Percentiles rank a stretch among this genome's conserved stretches.
Evolutionary conservation across 2,113 vertebrate species (phyloP).

Genomic region (Passerina amoena): DNA sequence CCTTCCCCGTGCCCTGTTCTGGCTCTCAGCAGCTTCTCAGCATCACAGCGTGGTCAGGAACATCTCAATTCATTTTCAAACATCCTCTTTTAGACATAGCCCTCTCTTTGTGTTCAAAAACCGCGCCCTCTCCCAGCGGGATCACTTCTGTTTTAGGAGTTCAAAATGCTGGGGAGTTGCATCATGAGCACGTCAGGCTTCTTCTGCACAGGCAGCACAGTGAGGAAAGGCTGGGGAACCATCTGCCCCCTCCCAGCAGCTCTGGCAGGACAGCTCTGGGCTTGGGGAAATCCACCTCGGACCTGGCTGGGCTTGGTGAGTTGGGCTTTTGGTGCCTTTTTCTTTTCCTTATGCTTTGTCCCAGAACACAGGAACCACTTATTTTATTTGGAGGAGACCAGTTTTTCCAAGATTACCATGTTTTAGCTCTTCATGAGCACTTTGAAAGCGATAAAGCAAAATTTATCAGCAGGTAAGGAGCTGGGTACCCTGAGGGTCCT

Average conservation of each 20-base stretch:
- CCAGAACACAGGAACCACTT: not conserved
- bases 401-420: not conserved
- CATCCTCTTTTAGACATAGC: slow-evolving; percentile 2
- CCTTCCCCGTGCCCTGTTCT: not conserved
- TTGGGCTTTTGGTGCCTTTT: not conserved
- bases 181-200: not conserved
- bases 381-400: not conserved
- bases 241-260: not conserved
- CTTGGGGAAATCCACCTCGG: rapidly evolving
- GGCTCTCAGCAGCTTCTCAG: not conserved
- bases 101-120: not conserved
- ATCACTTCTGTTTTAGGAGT: slow-evolving; percentile 24
- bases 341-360: not conserved
- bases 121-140: rapidly evolving
- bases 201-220: not conserved
- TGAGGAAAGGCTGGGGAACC: not conserved
- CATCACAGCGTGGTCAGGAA: not conserved
- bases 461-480: no score
- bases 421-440: not conserved
- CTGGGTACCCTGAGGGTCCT: not conserved
- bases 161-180: not conserved
- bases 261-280: not conserved
- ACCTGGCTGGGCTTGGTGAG: not conserved
- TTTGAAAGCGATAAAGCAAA: not conserved
- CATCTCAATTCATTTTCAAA: not conserved